phyloP scores from a whole-genome alignment of 2,113 vertebrate species.

The Eudyptes chrysolophus region DNA sequence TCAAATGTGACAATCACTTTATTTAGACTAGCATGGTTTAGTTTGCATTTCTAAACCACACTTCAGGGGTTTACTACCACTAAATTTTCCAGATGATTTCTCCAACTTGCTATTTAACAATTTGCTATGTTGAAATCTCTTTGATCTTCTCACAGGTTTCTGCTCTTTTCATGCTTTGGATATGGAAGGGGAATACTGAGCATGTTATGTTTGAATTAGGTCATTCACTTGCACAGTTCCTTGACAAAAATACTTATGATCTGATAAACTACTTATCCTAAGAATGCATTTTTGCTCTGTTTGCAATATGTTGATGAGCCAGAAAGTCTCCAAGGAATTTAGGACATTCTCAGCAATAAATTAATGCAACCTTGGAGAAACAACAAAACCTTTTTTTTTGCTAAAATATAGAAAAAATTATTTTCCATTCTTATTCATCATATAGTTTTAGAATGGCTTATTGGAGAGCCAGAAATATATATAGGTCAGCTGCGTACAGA shows the following conservation, averaged over 20 bases:
- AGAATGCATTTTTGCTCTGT: constrained; percentile 11
- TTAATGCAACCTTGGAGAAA: not conserved
- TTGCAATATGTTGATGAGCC: not conserved
- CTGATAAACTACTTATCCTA: constrained; percentile 10
- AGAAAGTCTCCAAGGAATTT: not conserved
- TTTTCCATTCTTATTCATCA: not conserved
- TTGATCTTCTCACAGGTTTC: not conserved
- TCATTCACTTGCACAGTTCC: not conserved
- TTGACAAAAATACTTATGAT: not conserved
- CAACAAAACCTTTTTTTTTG: not conserved
- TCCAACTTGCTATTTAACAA: not conserved
- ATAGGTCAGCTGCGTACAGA: not conserved
- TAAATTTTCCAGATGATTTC: not conserved
- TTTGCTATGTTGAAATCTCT: not conserved
- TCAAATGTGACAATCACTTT: not conserved
- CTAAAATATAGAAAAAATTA: not conserved
- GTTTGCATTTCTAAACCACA: not conserved
- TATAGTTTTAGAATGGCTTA: not conserved
- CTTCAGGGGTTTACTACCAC: not conserved
- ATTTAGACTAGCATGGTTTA: not conserved
- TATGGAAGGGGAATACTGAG: not conserved
- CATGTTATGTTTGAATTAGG: not conserved
- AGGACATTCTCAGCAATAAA: not conserved
- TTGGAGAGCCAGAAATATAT: not conserved
- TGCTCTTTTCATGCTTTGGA: not conserved